Conservation (phyloP, 1,140 invertebrate genomes). For the Helicorthomorpha holstii region DNA sequence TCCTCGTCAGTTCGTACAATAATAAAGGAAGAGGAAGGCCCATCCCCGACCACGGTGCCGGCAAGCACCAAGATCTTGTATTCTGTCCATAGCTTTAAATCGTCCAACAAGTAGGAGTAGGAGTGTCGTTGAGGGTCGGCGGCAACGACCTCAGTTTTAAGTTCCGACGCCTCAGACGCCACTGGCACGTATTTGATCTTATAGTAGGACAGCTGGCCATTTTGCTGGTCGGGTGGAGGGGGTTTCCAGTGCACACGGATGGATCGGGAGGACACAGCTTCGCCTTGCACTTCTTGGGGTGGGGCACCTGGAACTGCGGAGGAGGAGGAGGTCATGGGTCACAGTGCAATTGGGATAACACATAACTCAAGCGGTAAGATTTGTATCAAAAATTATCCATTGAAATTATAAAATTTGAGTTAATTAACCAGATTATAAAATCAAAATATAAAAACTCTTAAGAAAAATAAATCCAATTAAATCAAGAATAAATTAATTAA, state of each 20-base stretch:
- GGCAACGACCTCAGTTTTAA: conserved; percentile 64
- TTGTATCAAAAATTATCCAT: too few relatives aligned
- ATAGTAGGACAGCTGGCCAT: conserved; percentile 87
- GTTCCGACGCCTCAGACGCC: conserved; percentile 48
- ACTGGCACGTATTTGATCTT: conserved; percentile 52
- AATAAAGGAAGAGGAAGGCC: conserved; percentile 58
- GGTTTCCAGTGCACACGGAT: conserved; percentile 80
- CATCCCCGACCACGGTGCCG: conserved; percentile 81
- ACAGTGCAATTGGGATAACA: too few relatives aligned
- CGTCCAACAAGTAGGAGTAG: conserved; percentile 60
- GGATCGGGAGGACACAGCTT: conserved; percentile 66
- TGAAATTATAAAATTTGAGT: too few relatives aligned
- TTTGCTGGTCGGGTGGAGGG: conserved; percentile 64
- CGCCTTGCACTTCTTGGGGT: conserved; percentile 77
- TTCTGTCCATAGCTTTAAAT: conserved; percentile 83
- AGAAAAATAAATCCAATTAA: too few relatives aligned
- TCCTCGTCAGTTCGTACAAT: conserved; percentile 89
- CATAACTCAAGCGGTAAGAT: too few relatives aligned
- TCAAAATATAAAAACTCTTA: too few relatives aligned
- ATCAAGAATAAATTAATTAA: too few relatives aligned
- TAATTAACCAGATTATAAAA: too few relatives aligned
- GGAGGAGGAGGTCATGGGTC: too few relatives aligned
- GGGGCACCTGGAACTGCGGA: conserved; percentile 78
- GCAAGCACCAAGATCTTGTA: conserved; percentile 90
- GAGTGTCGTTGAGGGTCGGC: conserved; percentile 44